A percentile compares a stretch with the other conserved stretches of the same genome.
These are phyloP conservation scores for Thermophis baileyi DNA, from an alignment of 2,113 vertebrate genomes.

Conservation along the genomic window DNA sequence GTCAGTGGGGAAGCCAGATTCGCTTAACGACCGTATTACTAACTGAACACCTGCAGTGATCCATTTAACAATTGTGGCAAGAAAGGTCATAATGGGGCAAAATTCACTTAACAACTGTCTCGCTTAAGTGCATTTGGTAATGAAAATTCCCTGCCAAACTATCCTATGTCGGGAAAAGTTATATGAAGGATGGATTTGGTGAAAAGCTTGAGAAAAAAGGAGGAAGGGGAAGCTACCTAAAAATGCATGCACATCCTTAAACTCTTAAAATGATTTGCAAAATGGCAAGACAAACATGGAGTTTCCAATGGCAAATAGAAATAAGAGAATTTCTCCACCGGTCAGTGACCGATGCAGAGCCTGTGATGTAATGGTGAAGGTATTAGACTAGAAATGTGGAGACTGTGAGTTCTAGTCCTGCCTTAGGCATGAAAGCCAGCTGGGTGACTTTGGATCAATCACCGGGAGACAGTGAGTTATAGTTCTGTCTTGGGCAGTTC, in stretches of 20 bases:
- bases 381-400: neutral
- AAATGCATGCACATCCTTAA: neutral
- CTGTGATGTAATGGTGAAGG: neutral
- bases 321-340: neutral
- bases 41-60: neutral
- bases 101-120: neutral
- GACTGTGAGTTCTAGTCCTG: neutral
- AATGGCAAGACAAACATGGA: neutral
- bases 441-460: no score
- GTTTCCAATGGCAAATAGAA: neutral
- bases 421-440: neutral
- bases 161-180: neutral
- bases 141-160: neutral
- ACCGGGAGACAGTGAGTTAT: no score
- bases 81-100: neutral
- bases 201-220: neutral
- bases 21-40: neutral
- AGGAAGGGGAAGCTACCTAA: neutral
- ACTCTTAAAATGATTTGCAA: neutral
- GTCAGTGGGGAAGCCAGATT: neutral
- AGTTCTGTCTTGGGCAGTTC: no score
- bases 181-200: neutral
- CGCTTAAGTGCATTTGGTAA: neutral
- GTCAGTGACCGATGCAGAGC: neutral
- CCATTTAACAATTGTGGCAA: neutral